These are phyloP conservation scores for Drosophila birchii DNA, from an alignment of 2,888 invertebrate species.

Conservation along the genomic window DNA sequence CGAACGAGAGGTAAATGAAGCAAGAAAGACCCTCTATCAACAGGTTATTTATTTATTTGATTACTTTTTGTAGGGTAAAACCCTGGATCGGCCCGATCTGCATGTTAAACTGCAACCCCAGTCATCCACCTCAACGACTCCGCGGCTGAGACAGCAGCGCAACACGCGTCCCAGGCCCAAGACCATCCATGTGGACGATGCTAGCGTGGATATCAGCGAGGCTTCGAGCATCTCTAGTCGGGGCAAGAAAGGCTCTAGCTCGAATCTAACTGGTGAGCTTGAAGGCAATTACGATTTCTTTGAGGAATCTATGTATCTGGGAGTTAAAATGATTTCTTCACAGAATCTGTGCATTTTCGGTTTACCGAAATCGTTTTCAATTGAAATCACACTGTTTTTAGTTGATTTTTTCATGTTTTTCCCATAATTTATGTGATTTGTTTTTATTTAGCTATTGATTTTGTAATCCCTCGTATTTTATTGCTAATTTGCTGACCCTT, in stretches of 20 bases:
- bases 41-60: neutral
- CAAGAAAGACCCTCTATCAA: accelerated
- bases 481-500: slow-evolving; percentile 57
- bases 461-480: slow-evolving; percentile 38
- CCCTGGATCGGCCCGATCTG: slow-evolving; percentile 89
- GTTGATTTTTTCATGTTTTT: slow-evolving; percentile 11
- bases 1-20: slow-evolving; percentile 89
- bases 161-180: slow-evolving; percentile 92
- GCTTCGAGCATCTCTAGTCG: slow-evolving; percentile 90
- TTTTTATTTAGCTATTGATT: slow-evolving; percentile 39
- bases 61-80: slow-evolving; percentile 88
- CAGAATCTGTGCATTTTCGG: slow-evolving; percentile 32
- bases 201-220: slow-evolving; percentile 91
- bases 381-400: slow-evolving; percentile 20
- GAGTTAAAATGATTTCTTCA: neutral
- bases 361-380: neutral
- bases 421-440: slow-evolving; percentile 21
- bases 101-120: slow-evolving; percentile 86
- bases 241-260: slow-evolving; percentile 92
- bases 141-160: slow-evolving; percentile 88
- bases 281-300: neutral
- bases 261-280: slow-evolving; percentile 91
- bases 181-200: slow-evolving; percentile 95
- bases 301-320: neutral
- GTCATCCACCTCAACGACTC: slow-evolving; percentile 83